These are phyloP conservation scores for Oceanodroma tethys DNA, from an alignment of 2,113 vertebrate genomes.

Conservation along the genomic window DNA sequence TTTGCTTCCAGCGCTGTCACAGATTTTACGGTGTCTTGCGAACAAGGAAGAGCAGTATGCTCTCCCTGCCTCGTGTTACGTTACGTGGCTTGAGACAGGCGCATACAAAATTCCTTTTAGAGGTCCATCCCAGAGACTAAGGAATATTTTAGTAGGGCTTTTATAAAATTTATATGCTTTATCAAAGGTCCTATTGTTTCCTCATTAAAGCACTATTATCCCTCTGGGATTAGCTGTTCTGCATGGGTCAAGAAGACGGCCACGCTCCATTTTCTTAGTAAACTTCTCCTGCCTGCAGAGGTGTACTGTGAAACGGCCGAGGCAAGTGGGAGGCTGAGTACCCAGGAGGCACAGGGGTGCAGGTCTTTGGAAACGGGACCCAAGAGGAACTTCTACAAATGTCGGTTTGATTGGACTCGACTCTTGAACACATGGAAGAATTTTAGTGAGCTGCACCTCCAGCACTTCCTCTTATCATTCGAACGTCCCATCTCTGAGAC, in stretches of 20 bases:
- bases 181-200: constrained; percentile 14
- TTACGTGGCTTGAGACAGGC: background rate
- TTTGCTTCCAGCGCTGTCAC: background rate
- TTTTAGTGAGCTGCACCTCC: background rate
- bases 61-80: background rate
- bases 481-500: background rate
- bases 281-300: background rate
- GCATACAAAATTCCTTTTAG: background rate
- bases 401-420: background rate
- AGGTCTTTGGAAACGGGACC: background rate
- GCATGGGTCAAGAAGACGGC: background rate
- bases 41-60: background rate
- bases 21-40: background rate
- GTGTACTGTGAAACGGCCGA: fast-evolving
- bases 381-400: background rate
- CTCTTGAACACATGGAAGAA: background rate
- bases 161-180: background rate
- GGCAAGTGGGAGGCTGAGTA: background rate
- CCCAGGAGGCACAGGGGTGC: background rate
- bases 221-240: constrained; percentile 13
- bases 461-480: background rate
- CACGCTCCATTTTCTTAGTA: background rate
- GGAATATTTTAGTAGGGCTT: background rate
- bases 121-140: background rate
- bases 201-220: constrained; percentile 26